A percentile compares a stretch with the other conserved stretches of the same genome.
These are phyloP conservation scores for Caenorhabditis japonica DNA, from an alignment of 2,888 invertebrate genomes.

Conservation along the genomic window DNA sequence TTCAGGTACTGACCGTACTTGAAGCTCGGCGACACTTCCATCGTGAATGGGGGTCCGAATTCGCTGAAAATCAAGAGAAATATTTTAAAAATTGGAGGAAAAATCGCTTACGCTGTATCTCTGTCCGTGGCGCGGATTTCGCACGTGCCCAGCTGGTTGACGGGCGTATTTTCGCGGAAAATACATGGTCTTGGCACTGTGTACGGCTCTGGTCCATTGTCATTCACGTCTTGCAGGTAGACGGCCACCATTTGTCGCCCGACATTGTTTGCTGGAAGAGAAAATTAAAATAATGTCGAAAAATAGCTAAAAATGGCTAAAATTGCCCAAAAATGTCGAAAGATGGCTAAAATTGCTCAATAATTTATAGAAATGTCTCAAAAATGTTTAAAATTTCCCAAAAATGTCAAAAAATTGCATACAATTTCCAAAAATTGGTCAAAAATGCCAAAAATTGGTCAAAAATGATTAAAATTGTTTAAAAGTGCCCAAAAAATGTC, in stretches of 20 bases:
- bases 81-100: slow-evolving; percentile 17
- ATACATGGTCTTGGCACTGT: slow-evolving; percentile 93
- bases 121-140: slow-evolving; percentile 74
- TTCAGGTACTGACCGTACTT: slow-evolving; percentile 86
- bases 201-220: slow-evolving; percentile 90
- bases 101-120: slow-evolving; percentile 67
- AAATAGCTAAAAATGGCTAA: too few species aligned
- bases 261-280: slow-evolving; percentile 86
- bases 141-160: slow-evolving; percentile 83
- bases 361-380: too few species aligned
- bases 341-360: too few species aligned
- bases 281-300: slow-evolving; percentile 18
- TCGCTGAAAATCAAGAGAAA: slow-evolving; percentile 54
- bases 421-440: too few species aligned
- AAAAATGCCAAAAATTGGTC: too few species aligned
- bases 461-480: too few species aligned
- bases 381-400: too few species aligned
- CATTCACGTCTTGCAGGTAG: slow-evolving; percentile 88
- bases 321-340: too few species aligned
- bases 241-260: slow-evolving; percentile 86
- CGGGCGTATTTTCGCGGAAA: slow-evolving; percentile 91
- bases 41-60: slow-evolving; percentile 90
- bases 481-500: too few species aligned
- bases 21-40: slow-evolving; percentile 69
- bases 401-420: too few species aligned